These are phyloP conservation scores for Eupithecia insigniata DNA, from an alignment of 2,888 invertebrate genomes.

Conservation along the genomic window DNA sequence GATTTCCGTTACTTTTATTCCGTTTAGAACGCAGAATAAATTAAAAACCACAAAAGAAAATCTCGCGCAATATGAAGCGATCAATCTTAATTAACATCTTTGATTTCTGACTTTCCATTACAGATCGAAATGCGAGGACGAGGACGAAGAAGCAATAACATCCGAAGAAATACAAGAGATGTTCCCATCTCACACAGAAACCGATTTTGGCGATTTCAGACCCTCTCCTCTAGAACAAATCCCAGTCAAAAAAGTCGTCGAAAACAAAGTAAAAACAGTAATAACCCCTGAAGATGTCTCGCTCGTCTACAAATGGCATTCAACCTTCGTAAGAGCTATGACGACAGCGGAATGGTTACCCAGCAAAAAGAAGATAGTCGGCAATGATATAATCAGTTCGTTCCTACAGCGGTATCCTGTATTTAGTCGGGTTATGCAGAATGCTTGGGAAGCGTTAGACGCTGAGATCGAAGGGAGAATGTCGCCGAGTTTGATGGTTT, in stretches of 20 bases:
- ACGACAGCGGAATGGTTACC: constrained; percentile 86
- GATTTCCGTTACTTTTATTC: no score
- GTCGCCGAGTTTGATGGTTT: constrained; percentile 84
- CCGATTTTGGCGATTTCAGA: constrained; percentile 89
- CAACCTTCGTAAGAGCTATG: constrained; percentile 82
- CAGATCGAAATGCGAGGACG: constrained; percentile 86
- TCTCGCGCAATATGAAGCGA: no score
- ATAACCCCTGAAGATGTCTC: constrained; percentile 83
- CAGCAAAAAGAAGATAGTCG: constrained; percentile 72
- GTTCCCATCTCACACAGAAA: constrained; percentile 88
- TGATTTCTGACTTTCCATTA: neutral
- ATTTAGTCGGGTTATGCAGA: constrained; percentile 82
- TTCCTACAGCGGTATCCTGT: constrained; percentile 85
- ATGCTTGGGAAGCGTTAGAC: constrained; percentile 80
- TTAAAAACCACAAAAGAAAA: no score
- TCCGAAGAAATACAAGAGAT: constrained; percentile 86
- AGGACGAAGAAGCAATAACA: constrained; percentile 88
- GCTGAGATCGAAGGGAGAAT: constrained; percentile 81
- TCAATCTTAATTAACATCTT: neutral
- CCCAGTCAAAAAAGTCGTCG: constrained; percentile 58
- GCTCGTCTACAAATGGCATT: constrained; percentile 85
- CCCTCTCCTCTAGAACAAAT: constrained; percentile 77
- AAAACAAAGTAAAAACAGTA: constrained; percentile 61
- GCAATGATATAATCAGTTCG: constrained; percentile 72
- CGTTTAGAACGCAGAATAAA: no score